Conservation (phyloP, 2,113 vertebrate genomes). For the Chrysochloris asiatica region DNA sequence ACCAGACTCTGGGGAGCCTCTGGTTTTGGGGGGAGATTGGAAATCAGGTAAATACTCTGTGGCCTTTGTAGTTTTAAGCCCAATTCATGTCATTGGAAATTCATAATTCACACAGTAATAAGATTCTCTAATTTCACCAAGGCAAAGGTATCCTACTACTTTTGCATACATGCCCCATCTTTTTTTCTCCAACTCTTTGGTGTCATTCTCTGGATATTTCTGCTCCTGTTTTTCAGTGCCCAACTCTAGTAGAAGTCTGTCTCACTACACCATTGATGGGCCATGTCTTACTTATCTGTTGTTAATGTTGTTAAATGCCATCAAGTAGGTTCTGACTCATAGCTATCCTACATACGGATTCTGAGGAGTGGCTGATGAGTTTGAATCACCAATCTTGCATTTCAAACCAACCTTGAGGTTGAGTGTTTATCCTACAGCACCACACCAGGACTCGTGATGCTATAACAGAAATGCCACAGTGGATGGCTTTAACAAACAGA, state of each 20-base stretch:
- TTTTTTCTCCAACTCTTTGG: neutral
- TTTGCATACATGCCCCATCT: neutral
- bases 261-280: neutral
- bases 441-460: no score
- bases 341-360: no score
- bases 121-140: neutral
- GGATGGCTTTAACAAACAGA: no score
- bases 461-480: no score
- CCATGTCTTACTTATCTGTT: no score
- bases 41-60: neutral
- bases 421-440: no score
- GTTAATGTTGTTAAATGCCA: no score
- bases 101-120: neutral
- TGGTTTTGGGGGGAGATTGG: slow-evolving; percentile 15
- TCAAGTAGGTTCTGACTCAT: no score
- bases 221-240: neutral
- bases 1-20: neutral
- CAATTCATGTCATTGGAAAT: neutral
- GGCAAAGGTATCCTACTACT: neutral
- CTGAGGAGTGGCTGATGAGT: no score
- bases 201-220: neutral
- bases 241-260: neutral
- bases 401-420: no score
- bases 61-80: neutral
- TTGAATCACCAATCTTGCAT: no score